Percentiles rank a stretch among this genome's conserved stretches.
phyloP scores from a whole-genome alignment of 2,113 vertebrate species.

The Burhinus bistriatus region DNA sequence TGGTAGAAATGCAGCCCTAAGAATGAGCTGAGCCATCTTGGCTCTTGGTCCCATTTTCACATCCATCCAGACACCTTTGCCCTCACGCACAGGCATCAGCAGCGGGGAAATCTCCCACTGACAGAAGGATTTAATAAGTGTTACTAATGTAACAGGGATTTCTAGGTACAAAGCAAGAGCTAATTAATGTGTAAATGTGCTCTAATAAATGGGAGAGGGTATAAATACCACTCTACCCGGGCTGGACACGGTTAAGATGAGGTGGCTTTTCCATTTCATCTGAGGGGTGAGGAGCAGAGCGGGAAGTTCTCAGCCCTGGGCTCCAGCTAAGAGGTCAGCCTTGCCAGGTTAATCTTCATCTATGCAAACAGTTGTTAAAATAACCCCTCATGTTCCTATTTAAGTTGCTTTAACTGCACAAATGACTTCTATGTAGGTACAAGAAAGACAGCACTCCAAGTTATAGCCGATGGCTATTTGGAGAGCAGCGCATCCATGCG shows the following conservation, averaged over 20 bases:
- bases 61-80: neutral
- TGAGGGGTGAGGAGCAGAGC: neutral
- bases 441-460: neutral
- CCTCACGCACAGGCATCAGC: neutral
- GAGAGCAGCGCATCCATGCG: rapidly evolving
- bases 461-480: neutral
- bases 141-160: neutral
- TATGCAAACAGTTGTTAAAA: neutral
- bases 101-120: neutral
- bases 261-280: neutral
- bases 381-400: neutral
- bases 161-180: neutral
- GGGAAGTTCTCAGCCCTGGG: neutral
- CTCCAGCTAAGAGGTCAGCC: neutral
- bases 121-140: neutral
- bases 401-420: neutral
- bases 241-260: neutral
- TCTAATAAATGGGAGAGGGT: neutral
- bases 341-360: neutral
- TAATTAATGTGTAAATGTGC: neutral
- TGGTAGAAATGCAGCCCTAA: neutral
- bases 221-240: neutral
- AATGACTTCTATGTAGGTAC: neutral
- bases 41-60: rapidly evolving
- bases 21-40: neutral